Percentiles rank a stretch among this genome's conserved stretches.
Conservation (phyloP, 2,888 invertebrate genomes). For the Ferdinandea cuprea region DNA sequence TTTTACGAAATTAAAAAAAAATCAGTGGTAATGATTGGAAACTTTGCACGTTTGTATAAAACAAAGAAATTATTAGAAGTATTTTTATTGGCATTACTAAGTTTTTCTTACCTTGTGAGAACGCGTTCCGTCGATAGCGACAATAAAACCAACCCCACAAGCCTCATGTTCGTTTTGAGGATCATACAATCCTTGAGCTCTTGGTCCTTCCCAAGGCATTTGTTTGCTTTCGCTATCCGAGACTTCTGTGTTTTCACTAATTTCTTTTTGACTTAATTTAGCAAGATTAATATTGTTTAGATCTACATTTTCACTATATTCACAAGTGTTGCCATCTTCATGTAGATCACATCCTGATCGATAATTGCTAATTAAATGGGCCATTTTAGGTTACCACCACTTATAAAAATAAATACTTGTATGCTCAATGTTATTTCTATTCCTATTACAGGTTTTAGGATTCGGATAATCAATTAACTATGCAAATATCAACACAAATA, state of each 20-base stretch:
- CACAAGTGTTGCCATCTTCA: slow-evolving; percentile 76
- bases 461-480: no score
- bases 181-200: slow-evolving; percentile 97
- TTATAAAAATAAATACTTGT: slow-evolving; percentile 26
- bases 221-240: slow-evolving; percentile 62
- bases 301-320: slow-evolving; percentile 73
- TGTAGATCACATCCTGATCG: slow-evolving; percentile 82
- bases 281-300: slow-evolving; percentile 65
- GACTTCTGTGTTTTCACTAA: slow-evolving; percentile 4
- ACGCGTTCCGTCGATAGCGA: slow-evolving; percentile 97
- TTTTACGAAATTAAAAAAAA: no score
- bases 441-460: background rate
- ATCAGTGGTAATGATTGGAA: no score
- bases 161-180: slow-evolving; percentile 98
- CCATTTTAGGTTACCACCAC: slow-evolving; percentile 81
- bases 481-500: background rate
- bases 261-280: slow-evolving; percentile 46
- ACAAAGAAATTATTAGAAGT: no score
- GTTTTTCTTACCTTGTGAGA: slow-evolving; percentile 94
- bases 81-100: no score
- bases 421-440: slow-evolving; percentile 17
- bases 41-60: no score
- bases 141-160: slow-evolving; percentile 99
- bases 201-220: slow-evolving; percentile 92
- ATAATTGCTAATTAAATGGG: slow-evolving; percentile 82